These are phyloP conservation scores for Clavelina lepadiformis DNA, from an alignment of 23 tunicate genomes.

Conservation along the genomic window DNA sequence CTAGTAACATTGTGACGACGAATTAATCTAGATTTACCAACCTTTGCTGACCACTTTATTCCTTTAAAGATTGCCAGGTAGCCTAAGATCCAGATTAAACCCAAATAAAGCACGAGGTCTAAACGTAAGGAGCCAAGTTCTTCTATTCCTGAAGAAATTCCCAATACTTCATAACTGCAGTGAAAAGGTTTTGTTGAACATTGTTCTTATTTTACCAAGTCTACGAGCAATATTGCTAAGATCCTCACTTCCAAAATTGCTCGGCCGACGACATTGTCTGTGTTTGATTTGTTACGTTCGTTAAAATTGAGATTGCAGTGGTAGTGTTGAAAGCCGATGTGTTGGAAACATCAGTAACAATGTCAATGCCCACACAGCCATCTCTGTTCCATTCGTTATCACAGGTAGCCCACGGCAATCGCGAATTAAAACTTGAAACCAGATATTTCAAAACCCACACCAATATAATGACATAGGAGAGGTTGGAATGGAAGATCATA, in stretches of 20 bases:
- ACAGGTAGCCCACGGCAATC: constrained; percentile 1
- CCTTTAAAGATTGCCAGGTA: constrained; percentile 48
- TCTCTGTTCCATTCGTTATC: not conserved
- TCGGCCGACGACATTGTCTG: too few relatives aligned
- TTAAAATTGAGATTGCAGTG: too few relatives aligned
- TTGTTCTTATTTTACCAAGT: too few relatives aligned
- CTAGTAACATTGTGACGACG: not conserved
- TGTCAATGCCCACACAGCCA: not conserved
- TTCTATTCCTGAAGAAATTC: constrained; percentile 31
- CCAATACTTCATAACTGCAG: constrained; percentile 23
- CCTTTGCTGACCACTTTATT: constrained; percentile 52
- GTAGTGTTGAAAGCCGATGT: too few relatives aligned
- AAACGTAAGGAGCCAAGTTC: constrained; percentile 18
- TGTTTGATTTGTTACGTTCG: too few relatives aligned
- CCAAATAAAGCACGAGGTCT: constrained; percentile 32
- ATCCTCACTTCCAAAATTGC: too few relatives aligned
- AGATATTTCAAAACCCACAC: constrained; percentile 2
- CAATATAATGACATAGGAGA: constrained; percentile 1
- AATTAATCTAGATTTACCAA: not conserved
- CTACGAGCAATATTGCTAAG: too few relatives aligned
- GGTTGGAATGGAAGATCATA: constrained; percentile 1
- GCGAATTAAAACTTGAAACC: not conserved
- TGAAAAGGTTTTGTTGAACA: not conserved
- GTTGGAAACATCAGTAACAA: too few relatives aligned
- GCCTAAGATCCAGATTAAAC: constrained; percentile 24